Percentiles rank a stretch among this genome's conserved stretches.
Conservation (phyloP, 2,888 invertebrate species). For the Drosophila cracens region DNA sequence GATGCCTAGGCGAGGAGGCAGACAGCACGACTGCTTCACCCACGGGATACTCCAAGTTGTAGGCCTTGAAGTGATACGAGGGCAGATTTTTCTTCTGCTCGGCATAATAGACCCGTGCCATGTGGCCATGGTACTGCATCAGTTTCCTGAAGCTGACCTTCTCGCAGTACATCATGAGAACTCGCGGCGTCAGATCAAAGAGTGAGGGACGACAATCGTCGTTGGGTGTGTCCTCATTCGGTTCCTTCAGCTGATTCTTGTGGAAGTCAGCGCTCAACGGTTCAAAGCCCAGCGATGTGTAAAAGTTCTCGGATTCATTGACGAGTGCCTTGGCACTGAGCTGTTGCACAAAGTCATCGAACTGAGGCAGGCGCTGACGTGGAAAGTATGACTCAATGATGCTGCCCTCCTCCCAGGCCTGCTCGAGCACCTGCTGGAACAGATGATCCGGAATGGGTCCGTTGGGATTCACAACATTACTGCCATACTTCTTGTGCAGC, state of each 20-base stretch:
- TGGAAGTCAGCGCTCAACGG: conserved; percentile 72
- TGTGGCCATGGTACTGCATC: conserved; percentile 82
- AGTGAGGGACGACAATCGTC: conserved; percentile 83
- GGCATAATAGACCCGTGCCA: conserved; percentile 82
- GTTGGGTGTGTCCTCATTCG: conserved; percentile 71
- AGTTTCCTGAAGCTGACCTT: conserved; percentile 83
- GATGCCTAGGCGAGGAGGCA: conserved; percentile 82
- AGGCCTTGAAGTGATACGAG: conserved; percentile 82
- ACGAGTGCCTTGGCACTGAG: conserved; percentile 76
- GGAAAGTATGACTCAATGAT: conserved; percentile 81
- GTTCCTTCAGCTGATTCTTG: conserved; percentile 76
- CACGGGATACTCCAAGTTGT: conserved; percentile 82
- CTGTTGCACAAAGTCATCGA: conserved; percentile 76
- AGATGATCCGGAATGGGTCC: conserved; percentile 92
- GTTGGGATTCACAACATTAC: conserved; percentile 87
- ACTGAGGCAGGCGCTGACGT: conserved; percentile 77
- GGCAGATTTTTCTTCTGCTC: conserved; percentile 80
- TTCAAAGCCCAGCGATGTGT: conserved; percentile 79
- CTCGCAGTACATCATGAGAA: conserved; percentile 83
- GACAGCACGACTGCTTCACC: conserved; percentile 83
- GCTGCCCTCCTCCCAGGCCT: conserved; percentile 82
- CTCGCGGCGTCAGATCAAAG: conserved; percentile 81
- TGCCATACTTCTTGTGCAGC: conserved; percentile 90
- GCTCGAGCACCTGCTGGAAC: conserved; percentile 86
- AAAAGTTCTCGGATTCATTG: conserved; percentile 81